Conservation (phyloP, 2,888 invertebrate species). For the Tromatobia lineatoria region DNA sequence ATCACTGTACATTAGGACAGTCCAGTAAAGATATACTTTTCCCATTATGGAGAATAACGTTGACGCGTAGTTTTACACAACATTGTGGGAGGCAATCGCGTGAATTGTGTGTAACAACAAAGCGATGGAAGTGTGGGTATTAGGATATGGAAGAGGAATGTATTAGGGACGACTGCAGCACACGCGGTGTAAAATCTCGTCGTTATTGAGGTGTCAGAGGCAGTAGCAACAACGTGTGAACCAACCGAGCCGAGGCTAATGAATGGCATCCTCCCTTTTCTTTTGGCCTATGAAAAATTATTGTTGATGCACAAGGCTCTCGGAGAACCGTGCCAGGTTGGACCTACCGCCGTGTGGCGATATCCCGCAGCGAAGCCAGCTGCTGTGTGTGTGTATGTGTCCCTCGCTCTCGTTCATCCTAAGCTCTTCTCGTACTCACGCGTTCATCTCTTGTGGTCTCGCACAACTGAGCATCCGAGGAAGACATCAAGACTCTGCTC, state of each 20-base stretch:
- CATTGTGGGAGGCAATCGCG: background rate
- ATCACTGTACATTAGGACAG: background rate
- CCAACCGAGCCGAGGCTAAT: constrained; percentile 84
- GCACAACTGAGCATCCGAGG: constrained; percentile 33
- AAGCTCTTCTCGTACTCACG: constrained; percentile 34
- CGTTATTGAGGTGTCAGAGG: constrained; percentile 84
- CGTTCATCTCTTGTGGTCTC: constrained; percentile 57
- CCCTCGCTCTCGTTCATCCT: constrained; percentile 51
- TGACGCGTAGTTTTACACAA: background rate
- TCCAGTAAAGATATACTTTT: background rate
- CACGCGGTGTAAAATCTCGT: constrained; percentile 56
- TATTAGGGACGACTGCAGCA: constrained; percentile 33
- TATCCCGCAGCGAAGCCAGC: constrained; percentile 74
- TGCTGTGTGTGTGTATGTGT: constrained; percentile 50
- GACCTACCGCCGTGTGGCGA: constrained; percentile 71
- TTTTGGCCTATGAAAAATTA: constrained; percentile 83
- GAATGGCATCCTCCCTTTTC: constrained; percentile 83
- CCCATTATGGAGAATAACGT: constrained; percentile 1
- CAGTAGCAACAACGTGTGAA: constrained; percentile 85
- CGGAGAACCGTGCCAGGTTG: constrained; percentile 66
- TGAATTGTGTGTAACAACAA: background rate
- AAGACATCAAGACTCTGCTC: constrained; percentile 58
- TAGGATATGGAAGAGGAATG: constrained; percentile 20
- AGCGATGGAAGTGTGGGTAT: background rate
- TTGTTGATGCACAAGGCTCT: constrained; percentile 76